Base-by-base conservation (phyloP, 2,113 vertebrate genomes). In the Damaliscus lunatus region DNA sequence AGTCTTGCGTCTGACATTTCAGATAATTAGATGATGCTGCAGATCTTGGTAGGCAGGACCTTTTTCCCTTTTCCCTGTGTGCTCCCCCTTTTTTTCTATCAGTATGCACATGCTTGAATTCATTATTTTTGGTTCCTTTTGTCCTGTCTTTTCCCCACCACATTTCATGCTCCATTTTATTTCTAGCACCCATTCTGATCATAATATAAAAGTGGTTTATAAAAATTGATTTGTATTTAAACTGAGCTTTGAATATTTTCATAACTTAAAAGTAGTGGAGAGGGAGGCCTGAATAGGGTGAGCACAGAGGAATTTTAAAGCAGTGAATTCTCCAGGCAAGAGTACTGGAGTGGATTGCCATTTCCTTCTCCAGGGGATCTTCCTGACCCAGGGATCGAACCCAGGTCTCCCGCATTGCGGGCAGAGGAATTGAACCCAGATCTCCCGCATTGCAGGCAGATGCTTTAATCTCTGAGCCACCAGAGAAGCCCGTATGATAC, bases 1-100 rank as follows among this genome's bases (percentile, higher is more conserved):
- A 17, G 36, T 77, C 89, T 97, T 86, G 91, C 82, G 59, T 96
- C 62, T 97, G 83, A 95, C 87, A 91, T 96, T 96, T 97, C 85
- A 80, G 87, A 71, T 71, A 91, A 78, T 89, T 88, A 71, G 78
- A 91, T 96, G 52, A 74, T 67, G 31, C 46, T 36, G 21, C 25
- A 15, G 11, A 7, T 96, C 71, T 96, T 87, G 62, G 40, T 57
- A 59, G 86, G 62, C 36, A 2, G 25, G n/a, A 6, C 33, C 55
- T 48, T 87, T 78, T 80, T 3, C 48, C 33, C 57, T 67, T 12
- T 83, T 60, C 21, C 12, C 16, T 40, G 6, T 29, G 29, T 74
- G 25, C 21, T 33, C 40, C 27, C 67, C 67, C 48, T 16, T 67
- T 96, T 27, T 5, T 5, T 3, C 59, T 9, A 16, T 62, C 21